phyloP scores from a whole-genome alignment of 2,888 invertebrate genomes.

The Pachydiplax longipennis region DNA sequence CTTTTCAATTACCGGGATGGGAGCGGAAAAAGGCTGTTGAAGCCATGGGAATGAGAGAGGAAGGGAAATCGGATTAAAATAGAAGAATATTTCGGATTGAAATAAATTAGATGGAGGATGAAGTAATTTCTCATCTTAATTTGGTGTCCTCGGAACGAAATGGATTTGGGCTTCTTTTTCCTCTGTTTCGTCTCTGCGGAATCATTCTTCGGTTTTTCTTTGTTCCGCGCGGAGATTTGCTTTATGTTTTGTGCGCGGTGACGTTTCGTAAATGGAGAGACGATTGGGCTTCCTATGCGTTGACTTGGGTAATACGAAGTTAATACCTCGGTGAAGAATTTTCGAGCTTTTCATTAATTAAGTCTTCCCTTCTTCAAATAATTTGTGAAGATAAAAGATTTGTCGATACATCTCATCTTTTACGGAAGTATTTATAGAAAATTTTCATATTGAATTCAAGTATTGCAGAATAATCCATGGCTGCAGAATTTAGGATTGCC shows the following conservation, averaged over 20 bases:
- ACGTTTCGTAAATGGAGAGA: neutral
- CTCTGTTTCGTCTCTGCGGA: neutral
- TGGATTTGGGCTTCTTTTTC: neutral
- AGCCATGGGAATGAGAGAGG: slow-evolving; percentile 28
- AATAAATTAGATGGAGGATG: slow-evolving; percentile 34
- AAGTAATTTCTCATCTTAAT: slow-evolving; percentile 40
- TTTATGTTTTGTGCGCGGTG: neutral
- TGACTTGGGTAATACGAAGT: neutral
- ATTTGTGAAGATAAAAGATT: too few species aligned
- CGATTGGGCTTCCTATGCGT: neutral
- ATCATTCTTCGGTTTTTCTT: neutral
- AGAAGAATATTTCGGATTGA: slow-evolving; percentile 11
- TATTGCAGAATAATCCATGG: too few species aligned
- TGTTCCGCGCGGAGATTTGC: neutral
- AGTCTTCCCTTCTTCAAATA: too few species aligned
- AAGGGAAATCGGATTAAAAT: slow-evolving; percentile 36
- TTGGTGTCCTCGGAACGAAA: neutral
- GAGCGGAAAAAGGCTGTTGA: slow-evolving; percentile 32
- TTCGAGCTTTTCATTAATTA: too few species aligned
- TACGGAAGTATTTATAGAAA: too few species aligned
- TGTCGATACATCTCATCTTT: too few species aligned
- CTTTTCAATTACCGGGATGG: slow-evolving; percentile 41
- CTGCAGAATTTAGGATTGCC: too few species aligned
- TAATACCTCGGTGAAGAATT: too few species aligned
- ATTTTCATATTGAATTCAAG: too few species aligned